phyloP scores from a whole-genome alignment of 2,797 vertebrate genomes.

The Cirrhinus molitorella region DNA sequence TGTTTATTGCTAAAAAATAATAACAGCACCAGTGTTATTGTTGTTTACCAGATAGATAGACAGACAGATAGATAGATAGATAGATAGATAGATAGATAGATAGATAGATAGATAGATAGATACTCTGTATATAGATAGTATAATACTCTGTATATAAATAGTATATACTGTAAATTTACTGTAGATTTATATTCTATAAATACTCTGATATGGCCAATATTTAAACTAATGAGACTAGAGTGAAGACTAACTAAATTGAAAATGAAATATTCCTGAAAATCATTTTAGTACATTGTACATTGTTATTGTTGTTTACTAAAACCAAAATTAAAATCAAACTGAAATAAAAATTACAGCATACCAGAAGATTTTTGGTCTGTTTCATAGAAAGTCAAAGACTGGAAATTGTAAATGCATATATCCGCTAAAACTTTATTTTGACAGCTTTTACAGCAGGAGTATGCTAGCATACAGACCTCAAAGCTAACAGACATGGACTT shows the following conservation, averaged over 20 bases:
- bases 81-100: too few species aligned
- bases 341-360: too few species aligned
- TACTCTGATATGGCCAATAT: too few species aligned
- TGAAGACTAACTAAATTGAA: too few species aligned
- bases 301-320: not conserved
- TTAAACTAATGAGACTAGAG: too few species aligned
- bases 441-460: not conserved
- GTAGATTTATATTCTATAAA: not conserved
- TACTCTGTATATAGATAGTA: too few species aligned
- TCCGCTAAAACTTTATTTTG: not conserved
- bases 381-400: not conserved
- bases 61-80: too few species aligned
- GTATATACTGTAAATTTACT: not conserved
- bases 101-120: too few species aligned
- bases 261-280: too few species aligned
- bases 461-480: not conserved
- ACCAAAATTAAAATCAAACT: too few species aligned
- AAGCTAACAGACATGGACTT: conserved; percentile 4
- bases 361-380: not conserved
- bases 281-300: too few species aligned
- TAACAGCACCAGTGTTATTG: not conserved
- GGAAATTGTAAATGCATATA: not conserved
- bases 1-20: not conserved
- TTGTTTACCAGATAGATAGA: not conserved
- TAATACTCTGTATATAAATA: not conserved